Base-by-base conservation (phyloP, 2,113 vertebrate genomes). In the Pogona vitticeps region DNA sequence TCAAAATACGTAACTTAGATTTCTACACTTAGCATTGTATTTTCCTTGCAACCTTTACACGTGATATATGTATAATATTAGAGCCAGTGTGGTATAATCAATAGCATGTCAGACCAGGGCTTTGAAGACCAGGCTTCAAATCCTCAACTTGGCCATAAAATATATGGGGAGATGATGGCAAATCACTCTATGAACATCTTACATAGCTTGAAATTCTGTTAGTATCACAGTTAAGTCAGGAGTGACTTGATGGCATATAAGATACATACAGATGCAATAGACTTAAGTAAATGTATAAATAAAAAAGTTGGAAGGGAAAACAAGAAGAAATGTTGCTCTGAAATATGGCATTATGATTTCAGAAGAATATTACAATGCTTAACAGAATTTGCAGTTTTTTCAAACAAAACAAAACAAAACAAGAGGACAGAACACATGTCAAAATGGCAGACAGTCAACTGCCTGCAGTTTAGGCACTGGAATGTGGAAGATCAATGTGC, bases 61-160 rank as follows among this genome's bases (percentile, higher is more conserved):
- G 46, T 52, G 10, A 52, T 52, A 52, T 52, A 52, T 52, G 5
- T 52, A 52, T 52, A 6, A 52, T 52, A 52, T 52, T 5, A 52
- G 46, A 52, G 10, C 56, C 0, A 0, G 28, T 42, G 84, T 46
- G 28, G 0, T 0, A n/a, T 38, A 56, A 84, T 42, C 72, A 46
- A 52, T 52, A 52, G 46, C 46, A 52, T 52, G 5, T 52, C 10
- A 52, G 46, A 6, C 46, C 10, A 52, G 46, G 46, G 10, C 46
- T 52, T 52, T 6, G 46, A 52, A 52, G 46, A 52, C 46, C 10
- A 6, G 46, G 10, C 10, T 52, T 52, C 46, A 52, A 52, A 52
- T 52, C 46, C 46, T 52, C 46, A 52, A 52, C 46, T 10, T 52
- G 46, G 5, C 46, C 46, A 52, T 52, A 52, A 52, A 52, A 52